phyloP scores from a whole-genome alignment of 2,888 invertebrate genomes.

The Limnephilus auricula region DNA sequence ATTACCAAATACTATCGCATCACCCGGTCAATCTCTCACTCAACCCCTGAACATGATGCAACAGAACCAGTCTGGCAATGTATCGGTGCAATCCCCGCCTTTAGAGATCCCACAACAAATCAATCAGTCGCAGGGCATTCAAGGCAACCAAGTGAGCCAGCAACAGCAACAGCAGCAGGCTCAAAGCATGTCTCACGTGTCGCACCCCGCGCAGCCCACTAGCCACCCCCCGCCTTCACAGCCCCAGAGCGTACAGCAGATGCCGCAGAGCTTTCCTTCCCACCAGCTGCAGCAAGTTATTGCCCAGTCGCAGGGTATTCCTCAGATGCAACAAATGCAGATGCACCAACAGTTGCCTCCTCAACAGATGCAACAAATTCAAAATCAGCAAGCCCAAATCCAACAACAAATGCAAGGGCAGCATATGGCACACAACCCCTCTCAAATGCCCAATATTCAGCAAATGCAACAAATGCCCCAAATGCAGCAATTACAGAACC shows the following conservation, averaged over 20 bases:
- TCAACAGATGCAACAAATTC: slow-evolving; percentile 77
- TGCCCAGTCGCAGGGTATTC: slow-evolving; percentile 75
- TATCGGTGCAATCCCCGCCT: slow-evolving; percentile 77
- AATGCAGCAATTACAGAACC: slow-evolving; percentile 76
- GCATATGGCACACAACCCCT: slow-evolving; percentile 67
- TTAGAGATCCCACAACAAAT: slow-evolving; percentile 77
- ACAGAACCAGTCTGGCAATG: slow-evolving; percentile 75
- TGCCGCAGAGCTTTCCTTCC: slow-evolving; percentile 78
- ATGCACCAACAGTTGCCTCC: slow-evolving; percentile 76
- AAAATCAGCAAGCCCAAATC: slow-evolving; percentile 75
- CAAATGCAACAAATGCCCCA: slow-evolving; percentile 77
- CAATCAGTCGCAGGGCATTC: slow-evolving; percentile 75
- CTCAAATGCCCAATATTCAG: slow-evolving; percentile 72
- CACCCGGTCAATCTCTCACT: slow-evolving; percentile 77
- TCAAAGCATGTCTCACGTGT: slow-evolving; percentile 76
- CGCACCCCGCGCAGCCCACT: slow-evolving; percentile 71
- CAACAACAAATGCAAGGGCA: slow-evolving; percentile 75
- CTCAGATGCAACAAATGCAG: slow-evolving; percentile 76
- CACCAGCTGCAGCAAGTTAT: slow-evolving; percentile 77
- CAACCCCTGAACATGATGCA: slow-evolving; percentile 74
- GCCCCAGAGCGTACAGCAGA: slow-evolving; percentile 76
- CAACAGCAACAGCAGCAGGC: slow-evolving; percentile 72
- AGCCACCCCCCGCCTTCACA: slow-evolving; percentile 71
- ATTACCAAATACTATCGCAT: slow-evolving; percentile 76
- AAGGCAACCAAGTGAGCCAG: slow-evolving; percentile 72